Evolutionary conservation across 2,113 vertebrate genomes (phyloP).

Genomic region (Entomyzon cyanotis): DNA sequence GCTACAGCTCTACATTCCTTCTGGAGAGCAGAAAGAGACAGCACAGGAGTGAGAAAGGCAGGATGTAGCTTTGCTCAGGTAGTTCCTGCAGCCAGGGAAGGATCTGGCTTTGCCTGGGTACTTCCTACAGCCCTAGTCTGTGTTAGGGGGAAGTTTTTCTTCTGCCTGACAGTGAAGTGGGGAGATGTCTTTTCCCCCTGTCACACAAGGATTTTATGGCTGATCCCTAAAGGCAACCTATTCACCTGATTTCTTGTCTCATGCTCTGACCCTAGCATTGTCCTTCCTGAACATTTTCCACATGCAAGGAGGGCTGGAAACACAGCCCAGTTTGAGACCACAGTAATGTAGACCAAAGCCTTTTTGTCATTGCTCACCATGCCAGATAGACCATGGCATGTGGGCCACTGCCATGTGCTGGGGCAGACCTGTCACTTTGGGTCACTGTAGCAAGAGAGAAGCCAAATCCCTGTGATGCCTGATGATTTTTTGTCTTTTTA

Average conservation of each 20-base stretch:
- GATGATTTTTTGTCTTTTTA: too few relatives aligned
- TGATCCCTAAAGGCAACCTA: neutral
- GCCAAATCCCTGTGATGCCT: neutral
- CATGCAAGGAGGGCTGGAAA: neutral
- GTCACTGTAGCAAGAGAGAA: neutral
- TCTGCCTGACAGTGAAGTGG: neutral
- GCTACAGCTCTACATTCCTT: neutral
- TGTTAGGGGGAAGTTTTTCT: neutral
- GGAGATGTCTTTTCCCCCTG: neutral
- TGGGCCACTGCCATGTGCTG: neutral
- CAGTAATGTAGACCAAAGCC: neutral
- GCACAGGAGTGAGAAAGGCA: neutral
- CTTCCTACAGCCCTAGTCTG: neutral
- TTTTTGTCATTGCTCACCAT: neutral
- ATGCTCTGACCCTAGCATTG: neutral
- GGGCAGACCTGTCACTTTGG: neutral
- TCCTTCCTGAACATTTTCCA: neutral
- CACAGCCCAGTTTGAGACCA: neutral
- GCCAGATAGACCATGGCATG: neutral
- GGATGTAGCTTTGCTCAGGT: neutral
- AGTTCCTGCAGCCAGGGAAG: neutral
- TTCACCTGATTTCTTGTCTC: neutral
- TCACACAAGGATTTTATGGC: neutral
- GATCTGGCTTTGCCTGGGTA: neutral
- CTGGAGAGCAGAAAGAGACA: neutral